Base-by-base conservation (phyloP, 2,888 invertebrate genomes). In the Tiliacea citrago region DNA sequence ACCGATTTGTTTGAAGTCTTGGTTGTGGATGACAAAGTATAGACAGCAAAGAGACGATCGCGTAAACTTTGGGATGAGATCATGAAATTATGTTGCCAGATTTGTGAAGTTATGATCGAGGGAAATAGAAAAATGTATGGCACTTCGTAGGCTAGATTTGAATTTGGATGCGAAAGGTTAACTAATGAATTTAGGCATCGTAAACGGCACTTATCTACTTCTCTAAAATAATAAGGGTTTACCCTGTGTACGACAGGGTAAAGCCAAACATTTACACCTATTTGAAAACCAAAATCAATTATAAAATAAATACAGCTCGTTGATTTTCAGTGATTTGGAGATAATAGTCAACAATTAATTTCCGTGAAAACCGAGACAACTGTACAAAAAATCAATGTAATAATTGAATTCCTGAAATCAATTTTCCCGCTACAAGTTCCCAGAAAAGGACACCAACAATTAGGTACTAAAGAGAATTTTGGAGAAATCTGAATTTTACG, bases 1-100 rank as follows among this genome's bases (percentile, higher is more conserved):
- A 86, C 77, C 77, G 74, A 82, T 79, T 69, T 81, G 60, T 71
- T 73, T 63, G 45, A 49, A 72, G 71, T 45, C 49, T 58, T 39
- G 24, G 60, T 68, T 16, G 35, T 66, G 13, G 60, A 69, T 73
- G 77, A 77, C 73, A 74, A 66, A 61, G 74, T 66, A 79, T 75
- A 84, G 82, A 86, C 87, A 18, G 71, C 2, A 57, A 67, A 68
- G 76, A 85, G 82, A 86, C 86, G 67, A 63, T 73, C 39, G 35
- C 55, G 55, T 62, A 69, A 24, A 58, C 24, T 77, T 58, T 42
- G 8, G 45, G 67, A 82, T 84, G 76, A 83, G 66, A 77, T 86
- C 68, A 77, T 61, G 66, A 45, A 65, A 47, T 60, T 35, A 63
- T 49, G 53, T 35, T 76, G 81, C 75, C 71, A 79, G 75, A 71